Evolutionary conservation across 2,113 vertebrate species (phyloP).

Genomic region (Takifugu bimaculatus): DNA sequence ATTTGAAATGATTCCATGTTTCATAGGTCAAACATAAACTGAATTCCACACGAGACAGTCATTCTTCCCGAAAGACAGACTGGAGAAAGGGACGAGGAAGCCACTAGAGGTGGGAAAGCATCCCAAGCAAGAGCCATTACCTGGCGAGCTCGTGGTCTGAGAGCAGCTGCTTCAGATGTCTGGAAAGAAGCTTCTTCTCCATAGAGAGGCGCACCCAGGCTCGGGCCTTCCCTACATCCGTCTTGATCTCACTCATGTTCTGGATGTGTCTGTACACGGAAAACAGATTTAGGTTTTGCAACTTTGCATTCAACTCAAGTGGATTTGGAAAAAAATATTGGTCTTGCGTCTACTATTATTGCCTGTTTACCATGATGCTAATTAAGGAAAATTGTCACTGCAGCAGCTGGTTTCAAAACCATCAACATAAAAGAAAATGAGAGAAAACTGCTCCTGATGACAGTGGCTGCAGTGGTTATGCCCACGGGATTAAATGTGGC

Average conservation of each 20-base stretch:
- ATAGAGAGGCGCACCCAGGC: conserved; percentile 98
- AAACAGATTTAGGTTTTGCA: background rate
- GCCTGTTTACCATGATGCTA: background rate
- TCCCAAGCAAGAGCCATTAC: conserved; percentile 69
- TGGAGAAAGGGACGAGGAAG: conserved; percentile 5
- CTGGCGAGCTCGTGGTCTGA: conserved; percentile 95
- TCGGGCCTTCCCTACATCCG: conserved; percentile 94
- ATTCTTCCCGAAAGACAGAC: conserved; percentile 39
- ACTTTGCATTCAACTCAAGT: background rate
- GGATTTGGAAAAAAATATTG: too few relatives aligned
- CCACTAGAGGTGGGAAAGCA: background rate
- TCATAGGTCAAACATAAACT: conserved; percentile 51
- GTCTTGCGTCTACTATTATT: background rate
- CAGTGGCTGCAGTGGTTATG: too few relatives aligned
- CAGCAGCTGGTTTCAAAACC: too few relatives aligned
- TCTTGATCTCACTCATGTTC: conserved; percentile 97
- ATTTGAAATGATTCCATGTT: conserved; percentile 52
- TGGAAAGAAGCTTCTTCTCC: conserved; percentile 97
- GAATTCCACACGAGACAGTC: conserved; percentile 33
- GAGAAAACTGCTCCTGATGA: too few relatives aligned
- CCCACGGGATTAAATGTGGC: too few relatives aligned
- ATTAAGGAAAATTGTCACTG: background rate
- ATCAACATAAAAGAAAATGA: too few relatives aligned
- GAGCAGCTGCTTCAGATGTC: conserved; percentile 94
- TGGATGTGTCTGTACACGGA: conserved; percentile 86